Evolutionary conservation across 2,797 vertebrate species (phyloP).

Genomic region (Onychomys leucogaster): DNA sequence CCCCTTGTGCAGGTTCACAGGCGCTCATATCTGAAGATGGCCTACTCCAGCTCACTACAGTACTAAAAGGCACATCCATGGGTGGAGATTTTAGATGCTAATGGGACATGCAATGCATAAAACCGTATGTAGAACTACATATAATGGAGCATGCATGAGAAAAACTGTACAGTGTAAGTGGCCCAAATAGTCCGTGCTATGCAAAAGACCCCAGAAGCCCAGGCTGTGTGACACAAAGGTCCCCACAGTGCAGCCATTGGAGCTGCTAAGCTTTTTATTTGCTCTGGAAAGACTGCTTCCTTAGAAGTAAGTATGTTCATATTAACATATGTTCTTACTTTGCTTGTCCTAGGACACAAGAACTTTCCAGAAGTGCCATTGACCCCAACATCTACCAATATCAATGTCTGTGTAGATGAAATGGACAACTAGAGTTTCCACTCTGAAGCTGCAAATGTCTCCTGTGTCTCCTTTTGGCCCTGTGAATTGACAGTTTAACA

Average conservation of each 20-base stretch:
- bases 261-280: neutral
- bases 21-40: neutral
- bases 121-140: neutral
- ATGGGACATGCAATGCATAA: neutral
- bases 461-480: neutral
- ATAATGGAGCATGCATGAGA: neutral
- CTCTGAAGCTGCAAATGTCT: neutral
- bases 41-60: neutral
- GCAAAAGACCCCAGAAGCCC: neutral
- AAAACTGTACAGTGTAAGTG: neutral
- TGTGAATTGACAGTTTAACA: neutral
- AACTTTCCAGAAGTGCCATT: neutral
- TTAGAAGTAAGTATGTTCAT: neutral
- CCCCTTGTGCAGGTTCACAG: neutral
- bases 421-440: neutral
- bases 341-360: neutral
- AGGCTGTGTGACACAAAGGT: neutral
- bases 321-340: neutral
- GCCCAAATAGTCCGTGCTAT: neutral
- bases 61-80: neutral
- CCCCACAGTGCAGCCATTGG: neutral
- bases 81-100: neutral
- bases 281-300: neutral
- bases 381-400: neutral
- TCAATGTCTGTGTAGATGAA: neutral